These are phyloP conservation scores for Dipodomys merriami DNA, from an alignment of 2,113 vertebrate species.

Conservation along the genomic window DNA sequence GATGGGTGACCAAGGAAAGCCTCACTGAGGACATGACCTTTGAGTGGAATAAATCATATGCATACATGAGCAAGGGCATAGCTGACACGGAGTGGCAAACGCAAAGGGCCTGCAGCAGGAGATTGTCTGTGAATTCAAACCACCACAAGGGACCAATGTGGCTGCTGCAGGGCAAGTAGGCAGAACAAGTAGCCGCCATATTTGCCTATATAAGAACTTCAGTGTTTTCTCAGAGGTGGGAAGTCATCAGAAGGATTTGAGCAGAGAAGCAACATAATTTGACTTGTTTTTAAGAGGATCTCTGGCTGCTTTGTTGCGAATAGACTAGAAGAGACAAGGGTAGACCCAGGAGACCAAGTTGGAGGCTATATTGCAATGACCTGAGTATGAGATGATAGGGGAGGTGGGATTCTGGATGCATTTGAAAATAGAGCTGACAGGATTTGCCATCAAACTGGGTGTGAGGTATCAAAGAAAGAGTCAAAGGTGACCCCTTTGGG, in stretches of 20 bases:
- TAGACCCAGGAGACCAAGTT: background rate
- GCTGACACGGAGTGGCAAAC: background rate
- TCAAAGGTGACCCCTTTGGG: background rate
- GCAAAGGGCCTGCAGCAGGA: background rate
- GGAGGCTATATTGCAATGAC: background rate
- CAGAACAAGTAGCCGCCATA: background rate
- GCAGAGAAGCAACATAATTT: background rate
- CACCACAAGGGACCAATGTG: background rate
- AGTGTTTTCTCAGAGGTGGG: background rate
- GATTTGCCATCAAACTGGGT: background rate
- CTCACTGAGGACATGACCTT: background rate
- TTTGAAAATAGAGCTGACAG: background rate
- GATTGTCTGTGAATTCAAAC: background rate
- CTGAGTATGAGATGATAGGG: background rate
- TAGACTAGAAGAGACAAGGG: background rate
- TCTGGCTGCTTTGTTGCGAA: background rate
- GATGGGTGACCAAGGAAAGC: background rate
- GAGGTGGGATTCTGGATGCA: background rate
- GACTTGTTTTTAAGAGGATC: background rate
- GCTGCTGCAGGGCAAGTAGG: background rate
- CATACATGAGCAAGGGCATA: background rate
- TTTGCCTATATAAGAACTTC: background rate
- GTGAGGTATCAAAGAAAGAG: background rate
- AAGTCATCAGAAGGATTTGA: background rate
- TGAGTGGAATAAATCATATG: background rate